Evolutionary conservation across 2,113 vertebrate species (phyloP).

Genomic region (Seriola aureovittata): DNA sequence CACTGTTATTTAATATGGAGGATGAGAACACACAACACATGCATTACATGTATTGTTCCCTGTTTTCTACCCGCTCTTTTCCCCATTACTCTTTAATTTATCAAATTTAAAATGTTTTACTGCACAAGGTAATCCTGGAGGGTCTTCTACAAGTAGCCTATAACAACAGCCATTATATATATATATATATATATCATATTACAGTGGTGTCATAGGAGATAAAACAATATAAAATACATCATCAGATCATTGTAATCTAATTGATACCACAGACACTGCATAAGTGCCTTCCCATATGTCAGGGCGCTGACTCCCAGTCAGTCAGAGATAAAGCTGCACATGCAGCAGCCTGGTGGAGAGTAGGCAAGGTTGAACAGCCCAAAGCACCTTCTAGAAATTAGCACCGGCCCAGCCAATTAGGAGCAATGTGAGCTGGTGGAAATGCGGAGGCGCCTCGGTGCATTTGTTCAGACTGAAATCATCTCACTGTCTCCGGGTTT

Average conservation of each 20-base stretch:
- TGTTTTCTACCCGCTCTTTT: background rate
- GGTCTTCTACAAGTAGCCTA: background rate
- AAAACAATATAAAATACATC: background rate
- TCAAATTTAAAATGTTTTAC: background rate
- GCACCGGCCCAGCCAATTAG: conserved; percentile 29
- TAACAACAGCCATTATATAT: background rate
- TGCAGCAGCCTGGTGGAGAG: conserved; percentile 22
- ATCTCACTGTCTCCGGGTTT: background rate
- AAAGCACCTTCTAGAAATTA: conserved; percentile 59
- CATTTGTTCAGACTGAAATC: conserved; percentile 13
- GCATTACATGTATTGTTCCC: background rate
- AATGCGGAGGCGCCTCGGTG: conserved; percentile 23
- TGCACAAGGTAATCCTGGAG: background rate
- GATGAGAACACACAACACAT: background rate
- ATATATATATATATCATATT: background rate
- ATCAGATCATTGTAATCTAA: background rate
- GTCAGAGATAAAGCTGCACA: conserved; percentile 23
- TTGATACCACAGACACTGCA: background rate
- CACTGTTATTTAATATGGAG: background rate
- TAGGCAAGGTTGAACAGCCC: background rate
- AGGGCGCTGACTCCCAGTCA: conserved; percentile 1
- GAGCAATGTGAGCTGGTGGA: conserved; percentile 10
- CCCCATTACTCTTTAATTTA: background rate
- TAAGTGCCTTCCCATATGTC: background rate
- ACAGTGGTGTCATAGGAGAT: background rate